Evolutionary conservation across 2,797 vertebrate genomes (phyloP).

Genomic region (Chaetophractus vellerosus): DNA sequence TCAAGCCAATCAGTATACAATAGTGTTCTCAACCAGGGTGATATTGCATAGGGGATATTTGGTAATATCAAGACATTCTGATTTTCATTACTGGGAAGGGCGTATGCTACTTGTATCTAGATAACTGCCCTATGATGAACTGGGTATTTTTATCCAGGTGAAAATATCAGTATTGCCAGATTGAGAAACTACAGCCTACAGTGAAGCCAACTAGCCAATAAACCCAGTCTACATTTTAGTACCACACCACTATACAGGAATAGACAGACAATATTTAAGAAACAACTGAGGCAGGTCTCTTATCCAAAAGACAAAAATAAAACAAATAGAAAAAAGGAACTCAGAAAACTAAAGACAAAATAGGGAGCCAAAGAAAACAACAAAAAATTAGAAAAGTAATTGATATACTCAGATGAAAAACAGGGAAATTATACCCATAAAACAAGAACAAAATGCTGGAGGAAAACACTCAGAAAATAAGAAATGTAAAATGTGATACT

Average conservation of each 20-base stretch:
- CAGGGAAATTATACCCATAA: background rate
- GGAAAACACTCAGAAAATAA: background rate
- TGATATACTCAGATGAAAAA: background rate
- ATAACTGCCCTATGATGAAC: background rate
- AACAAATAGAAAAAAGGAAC: background rate
- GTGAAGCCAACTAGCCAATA: background rate
- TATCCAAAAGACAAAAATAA: constrained; percentile 15
- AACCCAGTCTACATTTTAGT: background rate
- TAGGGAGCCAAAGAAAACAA: background rate
- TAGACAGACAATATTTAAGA: constrained; percentile 26
- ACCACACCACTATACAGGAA: background rate
- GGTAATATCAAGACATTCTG: background rate
- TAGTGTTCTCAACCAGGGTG: background rate
- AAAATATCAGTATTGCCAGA: background rate
- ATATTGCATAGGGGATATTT: background rate
- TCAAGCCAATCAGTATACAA: background rate
- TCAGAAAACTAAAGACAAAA: constrained; percentile 14
- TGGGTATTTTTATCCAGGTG: background rate
- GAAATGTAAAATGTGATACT: background rate
- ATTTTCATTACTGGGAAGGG: background rate
- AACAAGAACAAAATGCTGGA: constrained; percentile 19
- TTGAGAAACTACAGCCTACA: background rate
- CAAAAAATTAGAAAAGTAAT: background rate
- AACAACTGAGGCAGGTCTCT: background rate
- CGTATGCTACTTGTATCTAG: background rate